phyloP scores from a whole-genome alignment of 2,797 vertebrate genomes.

The Buceros bicornis region DNA sequence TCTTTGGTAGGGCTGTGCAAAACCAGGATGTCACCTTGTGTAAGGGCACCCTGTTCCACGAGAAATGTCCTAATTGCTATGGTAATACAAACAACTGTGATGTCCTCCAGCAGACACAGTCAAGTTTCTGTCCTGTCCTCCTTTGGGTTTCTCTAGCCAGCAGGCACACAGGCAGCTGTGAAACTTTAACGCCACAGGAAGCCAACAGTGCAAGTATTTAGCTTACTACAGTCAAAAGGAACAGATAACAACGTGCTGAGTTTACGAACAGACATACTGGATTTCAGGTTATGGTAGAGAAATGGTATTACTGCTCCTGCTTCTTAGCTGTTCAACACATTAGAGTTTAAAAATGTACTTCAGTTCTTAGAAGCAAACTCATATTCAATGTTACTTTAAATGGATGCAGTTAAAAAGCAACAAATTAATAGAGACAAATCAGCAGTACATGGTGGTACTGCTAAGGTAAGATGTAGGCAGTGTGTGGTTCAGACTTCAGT shows the following conservation, averaged over 20 bases:
- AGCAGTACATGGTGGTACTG: background rate
- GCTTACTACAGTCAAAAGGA: background rate
- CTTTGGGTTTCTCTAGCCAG: background rate
- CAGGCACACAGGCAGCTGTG: background rate
- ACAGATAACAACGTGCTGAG: background rate
- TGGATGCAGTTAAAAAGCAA: background rate
- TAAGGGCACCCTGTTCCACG: background rate
- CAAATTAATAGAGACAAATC: background rate
- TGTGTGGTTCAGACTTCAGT: background rate
- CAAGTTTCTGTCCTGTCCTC: background rate
- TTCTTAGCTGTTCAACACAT: background rate
- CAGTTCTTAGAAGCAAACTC: background rate
- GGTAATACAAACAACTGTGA: background rate
- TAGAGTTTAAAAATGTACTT: background rate
- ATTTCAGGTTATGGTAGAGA: background rate
- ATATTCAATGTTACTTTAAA: background rate
- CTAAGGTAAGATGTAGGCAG: background rate
- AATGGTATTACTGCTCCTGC: background rate
- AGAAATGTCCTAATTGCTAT: background rate
- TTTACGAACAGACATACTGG: background rate
- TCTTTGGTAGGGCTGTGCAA: background rate
- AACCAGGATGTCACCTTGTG: background rate
- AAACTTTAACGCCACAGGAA: background rate
- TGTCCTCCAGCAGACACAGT: background rate
- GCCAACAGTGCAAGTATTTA: background rate